Evolutionary conservation across 2,888 invertebrate genomes (phyloP), one percentile per base, ranked within the genome.

Genomic region (Vesta saturnalis): DNA sequence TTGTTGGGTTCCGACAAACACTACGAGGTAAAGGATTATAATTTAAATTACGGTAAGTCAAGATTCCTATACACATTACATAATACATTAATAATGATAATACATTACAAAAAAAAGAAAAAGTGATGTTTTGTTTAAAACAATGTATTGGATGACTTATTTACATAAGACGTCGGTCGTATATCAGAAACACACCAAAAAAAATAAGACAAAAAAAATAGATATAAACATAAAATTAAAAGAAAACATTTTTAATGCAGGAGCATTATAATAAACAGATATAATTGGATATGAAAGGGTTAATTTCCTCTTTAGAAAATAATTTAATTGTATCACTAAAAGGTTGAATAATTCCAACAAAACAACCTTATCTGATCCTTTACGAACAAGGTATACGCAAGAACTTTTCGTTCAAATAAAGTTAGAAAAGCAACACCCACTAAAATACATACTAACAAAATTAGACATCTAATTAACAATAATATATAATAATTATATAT

Each of bases 371-470:
- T 91, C 92, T 18, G 92, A 92, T 0, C 92, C 92, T 77, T 91
- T 91, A 15, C 92, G 92, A 85, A 89, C 85, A 83, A 92, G 91
- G 91, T 88, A 86, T 90, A 91, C 0, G 91, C 88, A 83, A 92
- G 87, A 77, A 91, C 85, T 73, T 89, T 91, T 1, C 91, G 92
- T 61, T 93, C 91, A 76, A 92, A 85, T 83, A 92, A 87, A 77
- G 90, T 91, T 80, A 91, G 89, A 89, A 90, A 92, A 77, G 90
- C 90, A 14, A 91, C 89, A 0, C 88, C 86, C 65, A 92, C 81
- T 84, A 92, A 85, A 52, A 90, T 86, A 54, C 87, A 86, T 79
- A 91, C 78, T 82, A 90, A 77, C 84, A 89, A 85, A 84, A 89
- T 81, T 74, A 88, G 78, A 71, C 84, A 76, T 1, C 85, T 68